A percentile compares a stretch with the other conserved stretches of the same genome.
Conservation (phyloP, 2,888 invertebrate genomes). For the Diploptera punctata region DNA sequence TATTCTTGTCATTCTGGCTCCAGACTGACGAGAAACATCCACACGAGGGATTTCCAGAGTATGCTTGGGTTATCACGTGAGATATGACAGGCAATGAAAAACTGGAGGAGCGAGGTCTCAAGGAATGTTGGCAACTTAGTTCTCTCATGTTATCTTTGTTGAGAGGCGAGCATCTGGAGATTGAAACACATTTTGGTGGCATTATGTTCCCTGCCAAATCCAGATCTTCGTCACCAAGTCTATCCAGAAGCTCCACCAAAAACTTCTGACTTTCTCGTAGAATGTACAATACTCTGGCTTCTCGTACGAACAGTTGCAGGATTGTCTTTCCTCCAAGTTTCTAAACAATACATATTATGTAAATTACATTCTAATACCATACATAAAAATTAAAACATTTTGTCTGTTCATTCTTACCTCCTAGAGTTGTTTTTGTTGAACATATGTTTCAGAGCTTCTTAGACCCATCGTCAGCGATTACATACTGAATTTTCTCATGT, state of each 20-base stretch:
- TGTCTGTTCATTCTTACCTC: no score
- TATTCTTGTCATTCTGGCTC: slow-evolving; percentile 3
- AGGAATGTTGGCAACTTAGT: slow-evolving; percentile 60
- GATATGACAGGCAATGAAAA: slow-evolving; percentile 1
- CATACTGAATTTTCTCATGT: no score
- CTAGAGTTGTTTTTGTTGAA: no score
- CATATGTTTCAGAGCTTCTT: no score
- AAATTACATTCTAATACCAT: no score
- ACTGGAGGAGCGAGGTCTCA: slow-evolving; percentile 47
- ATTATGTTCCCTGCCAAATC: slow-evolving; percentile 21
- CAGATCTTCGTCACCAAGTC: slow-evolving; percentile 60
- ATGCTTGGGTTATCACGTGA: slow-evolving; percentile 23
- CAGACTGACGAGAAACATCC: slow-evolving; percentile 19
- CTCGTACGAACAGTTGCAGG: slow-evolving; percentile 66
- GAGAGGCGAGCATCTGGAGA: neutral
- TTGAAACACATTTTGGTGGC: no score
- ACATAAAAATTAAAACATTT: no score
- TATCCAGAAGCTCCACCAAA: slow-evolving; percentile 64
- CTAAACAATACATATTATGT: no score
- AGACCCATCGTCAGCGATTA: no score
- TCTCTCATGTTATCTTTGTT: slow-evolving; percentile 44
- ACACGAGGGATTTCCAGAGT: slow-evolving; percentile 31
- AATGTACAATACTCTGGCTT: no score
- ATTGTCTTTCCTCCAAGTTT: slow-evolving; percentile 71
- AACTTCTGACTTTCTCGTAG: slow-evolving; percentile 71